A percentile compares a stretch with the other conserved stretches of the same genome.
phyloP scores from a whole-genome alignment of 2,888 invertebrate species.

The Amphipoea oculea region DNA sequence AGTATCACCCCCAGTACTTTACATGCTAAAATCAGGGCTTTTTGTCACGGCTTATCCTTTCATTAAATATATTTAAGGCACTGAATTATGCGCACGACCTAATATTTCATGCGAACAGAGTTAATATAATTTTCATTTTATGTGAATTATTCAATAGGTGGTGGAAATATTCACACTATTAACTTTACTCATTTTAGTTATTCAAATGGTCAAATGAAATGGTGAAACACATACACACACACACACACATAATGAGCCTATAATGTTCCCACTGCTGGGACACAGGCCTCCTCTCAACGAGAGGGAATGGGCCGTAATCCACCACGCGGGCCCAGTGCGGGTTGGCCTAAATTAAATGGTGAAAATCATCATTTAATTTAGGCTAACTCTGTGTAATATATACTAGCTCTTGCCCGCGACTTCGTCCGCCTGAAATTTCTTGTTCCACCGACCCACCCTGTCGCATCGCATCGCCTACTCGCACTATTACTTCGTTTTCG shows the following conservation, averaged over 20 bases:
- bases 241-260: too few relatives aligned
- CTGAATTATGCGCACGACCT: conserved; percentile 45
- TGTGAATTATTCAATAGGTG: conserved; percentile 49
- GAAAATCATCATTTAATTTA: background rate
- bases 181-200: conserved; percentile 41
- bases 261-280: too few relatives aligned
- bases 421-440: background rate
- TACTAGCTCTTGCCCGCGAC: background rate
- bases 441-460: background rate
- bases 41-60: conserved; percentile 45
- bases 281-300: too few relatives aligned
- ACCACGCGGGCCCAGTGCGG: too few relatives aligned
- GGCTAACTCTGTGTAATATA: background rate
- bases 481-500: background rate
- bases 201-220: conserved; percentile 14
- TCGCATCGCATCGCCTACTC: background rate
- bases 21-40: conserved; percentile 37
- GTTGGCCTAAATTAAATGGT: conserved; percentile 12
- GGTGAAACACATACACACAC: too few relatives aligned
- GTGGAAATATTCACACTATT: conserved; percentile 30
- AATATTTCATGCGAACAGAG: conserved; percentile 38
- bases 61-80: conserved; percentile 58
- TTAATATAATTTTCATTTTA: conserved; percentile 49
- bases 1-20: conserved; percentile 5
- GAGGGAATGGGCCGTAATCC: too few relatives aligned